Conservation (phyloP, 2,888 invertebrate genomes). For the Sphaerophoria taeniata region DNA sequence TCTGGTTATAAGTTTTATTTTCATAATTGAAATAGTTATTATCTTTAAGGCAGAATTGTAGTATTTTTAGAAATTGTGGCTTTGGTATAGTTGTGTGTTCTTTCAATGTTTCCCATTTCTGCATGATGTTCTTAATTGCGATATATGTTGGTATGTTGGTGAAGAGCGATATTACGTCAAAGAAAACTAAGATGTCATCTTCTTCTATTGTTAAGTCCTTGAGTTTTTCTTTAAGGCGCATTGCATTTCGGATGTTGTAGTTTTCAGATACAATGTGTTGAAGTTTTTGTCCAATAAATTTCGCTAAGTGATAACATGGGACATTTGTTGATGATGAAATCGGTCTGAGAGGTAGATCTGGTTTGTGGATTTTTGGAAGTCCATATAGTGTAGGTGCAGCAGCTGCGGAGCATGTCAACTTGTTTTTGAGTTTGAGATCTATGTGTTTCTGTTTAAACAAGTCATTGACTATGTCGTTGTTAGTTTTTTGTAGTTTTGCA, state of each 20-base stretch:
- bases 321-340: conserved; percentile 21
- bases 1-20: neutral
- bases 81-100: no score
- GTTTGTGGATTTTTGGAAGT: no score
- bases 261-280: conserved; percentile 1
- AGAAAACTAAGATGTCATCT: conserved; percentile 30
- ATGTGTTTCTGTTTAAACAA: no score
- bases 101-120: no score
- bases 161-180: conserved; percentile 28
- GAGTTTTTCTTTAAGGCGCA: conserved; percentile 23
- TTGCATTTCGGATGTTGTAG: neutral
- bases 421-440: no score
- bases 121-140: conserved; percentile 17
- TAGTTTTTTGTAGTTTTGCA: no score
- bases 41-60: no score
- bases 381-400: no score
- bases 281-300: conserved; percentile 24
- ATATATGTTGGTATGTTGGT: conserved; percentile 28
- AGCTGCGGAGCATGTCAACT: no score
- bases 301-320: conserved; percentile 24
- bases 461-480: no score
- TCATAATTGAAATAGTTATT: conserved; percentile 1
- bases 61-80: no score
- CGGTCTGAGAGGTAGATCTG: no score
- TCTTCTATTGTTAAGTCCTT: conserved; percentile 9